Conservation (phyloP, 2,797 vertebrate genomes). For the Netta rufina region DNA sequence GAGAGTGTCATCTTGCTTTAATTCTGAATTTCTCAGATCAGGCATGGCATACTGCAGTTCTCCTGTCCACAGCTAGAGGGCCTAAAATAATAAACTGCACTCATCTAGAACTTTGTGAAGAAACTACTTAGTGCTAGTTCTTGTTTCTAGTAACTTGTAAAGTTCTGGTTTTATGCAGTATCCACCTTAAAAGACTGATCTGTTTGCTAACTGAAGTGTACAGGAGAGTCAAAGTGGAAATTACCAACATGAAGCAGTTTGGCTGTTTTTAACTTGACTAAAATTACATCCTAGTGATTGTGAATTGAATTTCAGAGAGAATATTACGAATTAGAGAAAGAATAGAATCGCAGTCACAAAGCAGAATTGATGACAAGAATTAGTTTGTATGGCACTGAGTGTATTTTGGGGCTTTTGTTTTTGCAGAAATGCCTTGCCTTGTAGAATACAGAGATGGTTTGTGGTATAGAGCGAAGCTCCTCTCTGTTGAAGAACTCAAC, state of each 20-base stretch:
- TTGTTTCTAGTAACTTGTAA: not conserved
- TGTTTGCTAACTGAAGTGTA: not conserved
- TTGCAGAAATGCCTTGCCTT: conserved; percentile 88
- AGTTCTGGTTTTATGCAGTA: not conserved
- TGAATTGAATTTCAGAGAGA: not conserved
- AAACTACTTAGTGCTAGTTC: not conserved
- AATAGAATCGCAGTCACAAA: not conserved
- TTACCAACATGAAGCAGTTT: not conserved
- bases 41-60: not conserved
- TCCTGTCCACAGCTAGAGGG: not conserved
- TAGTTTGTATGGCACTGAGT: not conserved
- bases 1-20: not conserved
- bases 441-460: conserved; percentile 87
- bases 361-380: not conserved
- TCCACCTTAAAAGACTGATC: not conserved
- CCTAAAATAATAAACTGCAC: not conserved
- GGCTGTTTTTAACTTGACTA: not conserved
- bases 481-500: conserved; percentile 78
- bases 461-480: conserved; percentile 88
- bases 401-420: not conserved
- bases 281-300: not conserved
- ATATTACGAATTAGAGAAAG: not conserved
- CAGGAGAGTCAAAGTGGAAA: not conserved
- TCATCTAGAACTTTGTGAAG: not conserved
- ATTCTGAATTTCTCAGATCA: not conserved